Base-by-base conservation (phyloP, 2,888 invertebrate species). In the Platerodrilus igneus region DNA sequence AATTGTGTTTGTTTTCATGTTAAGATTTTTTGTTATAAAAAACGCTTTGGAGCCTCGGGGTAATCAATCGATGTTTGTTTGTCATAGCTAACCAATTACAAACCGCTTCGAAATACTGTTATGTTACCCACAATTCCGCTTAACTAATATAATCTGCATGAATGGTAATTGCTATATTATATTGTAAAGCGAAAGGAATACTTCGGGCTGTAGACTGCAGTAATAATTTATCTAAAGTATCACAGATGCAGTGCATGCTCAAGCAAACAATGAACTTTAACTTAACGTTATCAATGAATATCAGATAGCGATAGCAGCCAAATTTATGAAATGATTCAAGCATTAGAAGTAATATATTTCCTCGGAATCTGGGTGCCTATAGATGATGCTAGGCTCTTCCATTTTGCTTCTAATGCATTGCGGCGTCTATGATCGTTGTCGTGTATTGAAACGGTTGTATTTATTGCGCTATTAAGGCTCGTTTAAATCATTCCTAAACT, bases 381-480 rank as follows among this genome's bases (percentile, higher is more conserved):
- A 55, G 55, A 55, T 54, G 55, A 55, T 50, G 56, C 54, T 55
- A 51, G 55, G 57, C 55, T 53, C 56, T 58, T 59, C 59, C 58
- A 59, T 59, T 60, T 58, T 56, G 55, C 61, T 58, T 58, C 59
- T 63, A 63, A 63, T 62, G 62, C 61, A 63, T 63, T 61, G 62
- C 61, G 58, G 60, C 61, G 60, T 60, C 62, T 62, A 62, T 64
- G 67, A 67, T 67, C 66, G 66, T 63, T 64, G 65, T 65, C 62
- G 62, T 59, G 66, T 72, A 74, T 74, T 73, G 74, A 74, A 73
- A 73, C 72, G 69, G 70, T 65, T 68, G 70, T 74, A 74, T 74
- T 74, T 74, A 74, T 74, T 72, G 73, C 70, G 71, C 74, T 73
- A 75, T 74, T 74, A 75, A 73, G 73, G 68, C 63, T 67, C 64